phyloP scores from a whole-genome alignment of 2,113 vertebrate species.

The Conger conger region DNA sequence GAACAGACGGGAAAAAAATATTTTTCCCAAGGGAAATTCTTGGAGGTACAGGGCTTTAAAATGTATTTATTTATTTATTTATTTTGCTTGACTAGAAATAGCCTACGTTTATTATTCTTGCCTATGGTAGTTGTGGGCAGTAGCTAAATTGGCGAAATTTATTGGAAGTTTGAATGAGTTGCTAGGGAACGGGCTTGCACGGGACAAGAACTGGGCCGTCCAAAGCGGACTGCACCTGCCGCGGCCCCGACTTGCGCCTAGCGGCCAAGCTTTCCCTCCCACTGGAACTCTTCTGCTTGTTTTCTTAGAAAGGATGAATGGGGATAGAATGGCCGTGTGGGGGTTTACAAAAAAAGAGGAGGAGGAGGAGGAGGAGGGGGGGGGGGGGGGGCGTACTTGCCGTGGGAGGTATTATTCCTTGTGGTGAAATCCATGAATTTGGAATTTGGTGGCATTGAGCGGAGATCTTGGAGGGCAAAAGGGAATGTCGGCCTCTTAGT shows the following conservation, averaged over 20 bases:
- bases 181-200: conserved; percentile 69
- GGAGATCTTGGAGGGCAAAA: neutral
- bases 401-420: neutral
- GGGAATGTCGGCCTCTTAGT: neutral
- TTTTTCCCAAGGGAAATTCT: neutral
- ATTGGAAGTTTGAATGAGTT: conserved; percentile 69
- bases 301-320: neutral
- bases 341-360: neutral
- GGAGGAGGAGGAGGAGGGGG: neutral
- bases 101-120: conserved; percentile 41
- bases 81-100: neutral
- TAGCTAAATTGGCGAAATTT: conserved; percentile 59
- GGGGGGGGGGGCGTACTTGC: neutral
- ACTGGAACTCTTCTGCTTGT: neutral
- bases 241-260: conserved; percentile 22
- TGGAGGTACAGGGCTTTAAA: neutral
- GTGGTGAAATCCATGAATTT: conserved; percentile 3
- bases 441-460: neutral
- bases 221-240: conserved; percentile 57
- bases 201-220: conserved; percentile 43
- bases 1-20: neutral
- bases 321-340: neutral
- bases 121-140: conserved; percentile 56
- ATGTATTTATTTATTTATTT: neutral
- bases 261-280: neutral